Conservation (phyloP, 2,797 vertebrate species). For the Anolis apletophallus region DNA sequence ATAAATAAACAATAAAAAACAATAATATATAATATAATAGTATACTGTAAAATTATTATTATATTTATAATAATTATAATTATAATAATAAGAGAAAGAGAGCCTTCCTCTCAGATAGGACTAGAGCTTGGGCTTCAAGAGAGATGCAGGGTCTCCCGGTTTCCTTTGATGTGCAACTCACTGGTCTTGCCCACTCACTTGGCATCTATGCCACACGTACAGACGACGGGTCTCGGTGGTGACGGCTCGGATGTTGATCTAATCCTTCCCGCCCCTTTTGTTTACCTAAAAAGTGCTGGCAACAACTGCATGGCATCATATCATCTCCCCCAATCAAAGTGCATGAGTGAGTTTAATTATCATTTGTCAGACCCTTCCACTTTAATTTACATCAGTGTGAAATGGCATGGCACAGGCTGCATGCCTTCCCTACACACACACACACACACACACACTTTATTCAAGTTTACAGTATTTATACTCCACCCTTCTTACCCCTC, state of each 20-base stretch:
- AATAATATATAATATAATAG: too few species aligned
- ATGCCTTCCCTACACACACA: neutral
- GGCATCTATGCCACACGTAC: neutral
- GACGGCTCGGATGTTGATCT: neutral
- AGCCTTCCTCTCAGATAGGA: neutral
- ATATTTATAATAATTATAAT: too few species aligned
- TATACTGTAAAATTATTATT: too few species aligned
- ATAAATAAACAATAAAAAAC: too few species aligned
- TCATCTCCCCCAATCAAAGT: constrained; percentile 26
- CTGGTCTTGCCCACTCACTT: neutral
- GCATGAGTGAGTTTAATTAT: constrained; percentile 55
- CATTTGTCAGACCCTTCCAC: constrained; percentile 54
- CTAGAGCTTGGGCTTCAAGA: neutral
- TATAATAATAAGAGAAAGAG: neutral
- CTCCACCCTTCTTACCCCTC: too few species aligned
- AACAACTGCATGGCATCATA: constrained; percentile 52
- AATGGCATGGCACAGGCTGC: constrained; percentile 27
- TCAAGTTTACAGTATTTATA: neutral
- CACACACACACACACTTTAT: neutral
- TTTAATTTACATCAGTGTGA: constrained; percentile 64
- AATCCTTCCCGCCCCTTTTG: constrained; percentile 3
- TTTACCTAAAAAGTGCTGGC: constrained; percentile 10
- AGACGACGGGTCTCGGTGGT: neutral
- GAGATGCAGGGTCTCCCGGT: too few species aligned
- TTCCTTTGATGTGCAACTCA: too few species aligned